Evolutionary conservation across 2,113 vertebrate genomes (phyloP).

Genomic region (Varanus salvator): DNA sequence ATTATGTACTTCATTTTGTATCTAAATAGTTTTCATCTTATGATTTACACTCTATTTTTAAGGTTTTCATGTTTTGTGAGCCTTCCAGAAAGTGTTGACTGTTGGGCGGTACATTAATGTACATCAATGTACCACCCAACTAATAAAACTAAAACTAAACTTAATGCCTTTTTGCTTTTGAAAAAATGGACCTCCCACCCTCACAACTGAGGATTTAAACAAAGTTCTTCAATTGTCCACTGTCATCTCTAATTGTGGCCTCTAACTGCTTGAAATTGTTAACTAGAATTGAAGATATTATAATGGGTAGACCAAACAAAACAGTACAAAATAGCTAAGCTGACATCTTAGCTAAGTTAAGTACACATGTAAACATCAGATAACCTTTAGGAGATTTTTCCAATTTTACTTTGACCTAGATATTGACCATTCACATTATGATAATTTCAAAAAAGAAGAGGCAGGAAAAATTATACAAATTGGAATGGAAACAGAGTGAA

Average conservation of each 20-base stretch:
- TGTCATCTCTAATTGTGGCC: background rate
- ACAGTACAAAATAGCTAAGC: too few relatives aligned
- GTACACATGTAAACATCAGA: background rate
- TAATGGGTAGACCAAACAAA: background rate
- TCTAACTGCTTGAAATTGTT: background rate
- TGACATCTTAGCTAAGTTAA: background rate
- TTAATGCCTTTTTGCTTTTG: too few relatives aligned
- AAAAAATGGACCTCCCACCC: too few relatives aligned
- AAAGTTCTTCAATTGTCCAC: background rate
- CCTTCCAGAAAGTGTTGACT: too few relatives aligned
- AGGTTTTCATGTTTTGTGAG: too few relatives aligned
- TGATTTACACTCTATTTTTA: too few relatives aligned
- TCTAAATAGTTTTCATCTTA: too few relatives aligned
- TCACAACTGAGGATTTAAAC: background rate
- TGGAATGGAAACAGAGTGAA: background rate
- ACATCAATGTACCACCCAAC: too few relatives aligned
- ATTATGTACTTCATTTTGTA: too few relatives aligned
- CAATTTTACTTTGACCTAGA: background rate
- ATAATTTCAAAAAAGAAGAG: background rate
- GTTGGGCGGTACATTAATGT: too few relatives aligned
- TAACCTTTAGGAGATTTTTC: background rate
- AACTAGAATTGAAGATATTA: background rate
- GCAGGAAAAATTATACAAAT: background rate
- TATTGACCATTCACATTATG: background rate
- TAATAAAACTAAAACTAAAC: too few relatives aligned